Evolutionary conservation across 2,113 vertebrate species (phyloP).

Genomic region (Pygoscelis adeliae): DNA sequence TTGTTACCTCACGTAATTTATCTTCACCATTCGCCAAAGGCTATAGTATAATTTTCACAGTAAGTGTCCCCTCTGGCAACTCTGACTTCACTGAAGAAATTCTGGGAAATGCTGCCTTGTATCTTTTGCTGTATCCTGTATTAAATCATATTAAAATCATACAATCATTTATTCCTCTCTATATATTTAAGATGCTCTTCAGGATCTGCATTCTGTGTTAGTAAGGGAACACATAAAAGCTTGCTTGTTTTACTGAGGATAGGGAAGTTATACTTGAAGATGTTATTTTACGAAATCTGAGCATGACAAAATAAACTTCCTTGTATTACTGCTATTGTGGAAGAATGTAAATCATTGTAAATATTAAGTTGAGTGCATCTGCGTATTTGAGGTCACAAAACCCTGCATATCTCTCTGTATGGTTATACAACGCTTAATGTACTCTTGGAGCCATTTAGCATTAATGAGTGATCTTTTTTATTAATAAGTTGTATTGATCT

Average conservation of each 20-base stretch:
- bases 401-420: background rate
- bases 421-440: background rate
- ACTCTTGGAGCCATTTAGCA: background rate
- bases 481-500: background rate
- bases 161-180: background rate
- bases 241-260: slow-evolving; percentile 31
- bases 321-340: slow-evolving; percentile 28
- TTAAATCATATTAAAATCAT: background rate
- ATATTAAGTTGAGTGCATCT: background rate
- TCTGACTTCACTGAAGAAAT: background rate
- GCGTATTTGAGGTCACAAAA: background rate
- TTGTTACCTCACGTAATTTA: background rate
- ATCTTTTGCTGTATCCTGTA: background rate
- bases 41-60: background rate
- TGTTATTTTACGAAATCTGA: slow-evolving; percentile 62
- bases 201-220: background rate
- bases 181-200: background rate
- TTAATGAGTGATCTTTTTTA: background rate
- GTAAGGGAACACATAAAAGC: slow-evolving; percentile 20
- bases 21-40: background rate
- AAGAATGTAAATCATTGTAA: slow-evolving; percentile 47
- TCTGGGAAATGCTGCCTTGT: background rate
- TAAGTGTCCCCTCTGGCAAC: background rate
- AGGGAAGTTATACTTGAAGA: slow-evolving; percentile 43
- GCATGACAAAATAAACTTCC: slow-evolving; percentile 69